Evolutionary conservation across 2,113 vertebrate species (phyloP), one percentile per base, ranked within the genome.

Genomic region (Syngnathus floridae): DNA sequence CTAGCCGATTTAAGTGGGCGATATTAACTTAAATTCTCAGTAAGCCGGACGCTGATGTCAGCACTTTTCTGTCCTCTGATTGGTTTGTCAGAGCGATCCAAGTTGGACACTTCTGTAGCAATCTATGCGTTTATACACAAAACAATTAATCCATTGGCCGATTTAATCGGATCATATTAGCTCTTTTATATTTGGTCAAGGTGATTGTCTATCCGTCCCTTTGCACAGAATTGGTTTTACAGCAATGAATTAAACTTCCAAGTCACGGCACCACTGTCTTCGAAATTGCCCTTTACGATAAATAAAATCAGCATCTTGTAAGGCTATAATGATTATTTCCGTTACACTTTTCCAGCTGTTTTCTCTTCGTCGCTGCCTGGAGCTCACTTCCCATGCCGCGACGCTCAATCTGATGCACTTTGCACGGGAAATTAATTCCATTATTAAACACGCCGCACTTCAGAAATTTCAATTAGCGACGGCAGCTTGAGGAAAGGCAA

Each of bases 341-440:
- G 48, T 67, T 22, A 59, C 40, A 51, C 71, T 70, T 68, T 68
- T 57, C 66, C 71, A 64, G 66, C 55, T 74, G 55, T 73, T 81
- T 78, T 62, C 63, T 72, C 61, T 66, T 71, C 62, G 43, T 72
- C 63, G 43, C 49, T 41, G n/a, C 40, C n/a, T 65, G 61, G 40
- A 77, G 72, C 76, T 61, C 70, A 59, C 70, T 51, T 67, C 60
- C 54, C 72, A 59, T 61, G 66, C 45, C 21, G 70, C 76, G 84
- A 72, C 85, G 87, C 84, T 80, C 88, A 89, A 85, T 90, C 88
- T 86, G 80, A 87, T 68, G 86, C 82, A 81, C 83, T 89, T 86
- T 90, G 80, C 88, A 91, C 77, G 85, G 88, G 80, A 91, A 91
- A 92, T 92, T 88, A 91, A 90, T 89, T 89, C 89, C 87, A 89